A percentile compares a stretch with the other conserved stretches of the same genome.
These are phyloP conservation scores for Teinopalpus imperialis DNA, from an alignment of 2,888 invertebrate species.

Conservation along the genomic window DNA sequence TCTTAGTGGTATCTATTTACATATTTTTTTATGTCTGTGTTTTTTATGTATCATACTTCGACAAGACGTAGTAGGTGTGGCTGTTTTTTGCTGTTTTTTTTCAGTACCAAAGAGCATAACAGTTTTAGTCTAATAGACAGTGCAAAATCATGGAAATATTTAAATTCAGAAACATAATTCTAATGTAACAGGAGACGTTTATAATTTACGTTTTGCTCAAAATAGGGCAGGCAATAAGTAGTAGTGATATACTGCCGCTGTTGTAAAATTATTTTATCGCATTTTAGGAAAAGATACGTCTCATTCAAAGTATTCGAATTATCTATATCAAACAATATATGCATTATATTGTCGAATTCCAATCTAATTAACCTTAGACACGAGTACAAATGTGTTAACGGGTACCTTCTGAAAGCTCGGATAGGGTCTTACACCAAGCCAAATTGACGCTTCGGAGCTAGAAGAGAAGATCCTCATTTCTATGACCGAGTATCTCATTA, in stretches of 20 bases:
- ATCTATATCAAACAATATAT: constrained; percentile 33
- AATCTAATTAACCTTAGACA: constrained; percentile 80
- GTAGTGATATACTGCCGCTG: constrained; percentile 10
- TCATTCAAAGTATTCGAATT: background rate
- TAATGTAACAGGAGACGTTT: constrained; percentile 19
- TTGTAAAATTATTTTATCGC: constrained; percentile 18
- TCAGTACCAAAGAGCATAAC: too few relatives aligned
- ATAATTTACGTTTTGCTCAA: constrained; percentile 16
- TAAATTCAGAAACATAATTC: constrained; percentile 17
- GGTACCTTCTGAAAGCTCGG: constrained; percentile 60
- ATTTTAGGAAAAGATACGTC: constrained; percentile 1
- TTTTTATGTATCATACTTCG: too few relatives aligned
- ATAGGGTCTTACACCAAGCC: constrained; percentile 36
- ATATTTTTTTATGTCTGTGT: too few relatives aligned
- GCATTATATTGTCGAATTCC: constrained; percentile 65
- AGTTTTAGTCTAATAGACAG: too few relatives aligned
- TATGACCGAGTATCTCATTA: constrained; percentile 60
- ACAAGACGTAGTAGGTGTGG: too few relatives aligned
- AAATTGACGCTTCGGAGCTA: constrained; percentile 49
- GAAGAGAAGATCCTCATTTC: constrained; percentile 52
- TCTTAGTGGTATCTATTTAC: too few relatives aligned
- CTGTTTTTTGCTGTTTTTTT: too few relatives aligned
- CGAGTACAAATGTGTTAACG: constrained; percentile 79
- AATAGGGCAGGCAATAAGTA: constrained; percentile 1
- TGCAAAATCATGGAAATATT: constrained; percentile 7